These are phyloP conservation scores for Belgica antarctica DNA, from an alignment of 2,888 invertebrate genomes.

Conservation along the genomic window DNA sequence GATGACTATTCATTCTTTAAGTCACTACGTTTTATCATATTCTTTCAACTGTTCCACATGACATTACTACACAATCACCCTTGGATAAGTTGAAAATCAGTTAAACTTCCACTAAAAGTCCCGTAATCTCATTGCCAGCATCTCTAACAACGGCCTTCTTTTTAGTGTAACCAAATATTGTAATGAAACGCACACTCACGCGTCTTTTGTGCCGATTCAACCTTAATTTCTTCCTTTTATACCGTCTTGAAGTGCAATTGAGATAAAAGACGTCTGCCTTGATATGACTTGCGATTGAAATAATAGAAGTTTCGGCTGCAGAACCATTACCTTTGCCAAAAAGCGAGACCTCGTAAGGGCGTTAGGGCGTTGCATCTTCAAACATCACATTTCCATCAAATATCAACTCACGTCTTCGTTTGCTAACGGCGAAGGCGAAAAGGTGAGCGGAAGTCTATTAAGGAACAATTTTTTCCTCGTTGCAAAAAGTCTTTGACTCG, in stretches of 20 bases:
- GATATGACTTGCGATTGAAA: conserved; percentile 12
- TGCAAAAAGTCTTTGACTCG: background rate
- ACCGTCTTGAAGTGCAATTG: conserved; percentile 29
- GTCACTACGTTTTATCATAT: no score
- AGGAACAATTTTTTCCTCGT: conserved; percentile 21
- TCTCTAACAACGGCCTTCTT: background rate
- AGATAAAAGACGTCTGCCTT: conserved; percentile 32
- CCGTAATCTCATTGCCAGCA: conserved; percentile 15
- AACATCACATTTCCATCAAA: conserved; percentile 3
- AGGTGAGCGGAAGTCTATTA: conserved; percentile 43
- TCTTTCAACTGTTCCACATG: no score
- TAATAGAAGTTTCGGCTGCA: background rate
- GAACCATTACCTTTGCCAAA: conserved; percentile 34
- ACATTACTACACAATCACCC: no score
- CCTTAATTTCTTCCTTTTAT: background rate
- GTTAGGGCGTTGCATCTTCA: conserved; percentile 35
- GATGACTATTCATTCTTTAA: no score
- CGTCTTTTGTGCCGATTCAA: background rate
- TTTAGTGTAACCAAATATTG: background rate
- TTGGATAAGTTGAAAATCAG: background rate
- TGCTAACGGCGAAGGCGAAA: conserved; percentile 4
- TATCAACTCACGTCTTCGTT: background rate
- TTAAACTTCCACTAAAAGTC: background rate
- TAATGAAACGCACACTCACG: conserved; percentile 1
- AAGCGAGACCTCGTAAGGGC: background rate